These are phyloP conservation scores for Acrocephalus scirpaceus DNA, from an alignment of 2,797 vertebrate genomes.

Conservation along the genomic window DNA sequence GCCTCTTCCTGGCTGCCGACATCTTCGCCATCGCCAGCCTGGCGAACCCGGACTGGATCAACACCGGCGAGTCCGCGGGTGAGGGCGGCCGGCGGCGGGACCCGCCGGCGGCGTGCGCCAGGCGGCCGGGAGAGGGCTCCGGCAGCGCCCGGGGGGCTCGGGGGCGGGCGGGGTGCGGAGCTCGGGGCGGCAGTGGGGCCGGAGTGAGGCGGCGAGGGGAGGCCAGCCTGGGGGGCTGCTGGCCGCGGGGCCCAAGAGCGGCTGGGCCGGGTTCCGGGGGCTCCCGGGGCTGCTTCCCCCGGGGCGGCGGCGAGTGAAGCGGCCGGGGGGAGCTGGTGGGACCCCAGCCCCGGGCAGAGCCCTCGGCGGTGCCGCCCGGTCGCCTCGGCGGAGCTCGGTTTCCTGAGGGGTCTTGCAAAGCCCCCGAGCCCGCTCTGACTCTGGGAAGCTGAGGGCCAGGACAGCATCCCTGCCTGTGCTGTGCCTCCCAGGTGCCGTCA, in stretches of 20 bases:
- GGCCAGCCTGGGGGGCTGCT: background rate
- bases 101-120: background rate
- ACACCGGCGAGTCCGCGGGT: conserved; percentile 92
- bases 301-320: background rate
- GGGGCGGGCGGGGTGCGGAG: background rate
- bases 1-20: conserved; percentile 94
- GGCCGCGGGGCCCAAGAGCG: background rate
- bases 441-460: background rate
- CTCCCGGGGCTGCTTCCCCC: background rate
- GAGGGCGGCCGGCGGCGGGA: conserved; percentile 43
- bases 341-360: background rate
- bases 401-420: background rate
- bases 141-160: too few species aligned
- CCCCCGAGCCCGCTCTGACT: rapidly evolving
- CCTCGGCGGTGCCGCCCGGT: too few species aligned
- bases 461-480: background rate
- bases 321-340: background rate
- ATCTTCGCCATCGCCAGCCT: conserved; percentile 97
- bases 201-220: background rate
- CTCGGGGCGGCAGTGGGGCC: background rate
- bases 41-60: conserved; percentile 96
- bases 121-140: background rate
- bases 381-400: background rate
- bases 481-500: background rate
- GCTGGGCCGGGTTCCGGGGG: background rate